Percentiles rank a stretch among this genome's conserved stretches.
Conservation (phyloP, 2,888 invertebrate genomes). For the Tanytarsus gracilentus region DNA sequence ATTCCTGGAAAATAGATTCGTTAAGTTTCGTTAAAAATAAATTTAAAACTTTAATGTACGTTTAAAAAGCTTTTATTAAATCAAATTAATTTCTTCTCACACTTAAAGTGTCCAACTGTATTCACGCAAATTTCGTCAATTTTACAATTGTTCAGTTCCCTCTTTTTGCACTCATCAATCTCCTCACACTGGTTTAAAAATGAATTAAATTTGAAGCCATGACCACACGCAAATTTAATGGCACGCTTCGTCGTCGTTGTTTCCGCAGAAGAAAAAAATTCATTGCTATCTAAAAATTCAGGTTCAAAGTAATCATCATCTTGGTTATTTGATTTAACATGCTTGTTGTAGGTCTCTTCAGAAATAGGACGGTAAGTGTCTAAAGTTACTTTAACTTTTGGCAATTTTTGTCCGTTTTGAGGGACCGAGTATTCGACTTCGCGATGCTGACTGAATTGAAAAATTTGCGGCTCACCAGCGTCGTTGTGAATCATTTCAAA, state of each 20-base stretch:
- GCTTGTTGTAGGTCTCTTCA: slow-evolving; percentile 2
- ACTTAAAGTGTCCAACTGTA: neutral
- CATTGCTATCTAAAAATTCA: neutral
- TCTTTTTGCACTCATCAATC: slow-evolving; percentile 4
- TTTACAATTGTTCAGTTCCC: neutral
- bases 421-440: slow-evolving; percentile 12
- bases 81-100: slow-evolving; percentile 5
- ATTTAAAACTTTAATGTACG: too few relatives aligned
- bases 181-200: slow-evolving; percentile 8
- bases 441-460: slow-evolving; percentile 11
- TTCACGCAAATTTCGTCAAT: slow-evolving; percentile 2
- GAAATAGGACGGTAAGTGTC: slow-evolving; percentile 25
- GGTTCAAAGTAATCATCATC: neutral
- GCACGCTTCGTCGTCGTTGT: neutral
- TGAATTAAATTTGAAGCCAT: slow-evolving; percentile 8
- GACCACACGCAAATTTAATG: too few relatives aligned
- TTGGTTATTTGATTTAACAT: neutral
- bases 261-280: neutral
- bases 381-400: slow-evolving; percentile 16
- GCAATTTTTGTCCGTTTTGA: neutral
- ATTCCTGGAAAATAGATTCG: too few relatives aligned
- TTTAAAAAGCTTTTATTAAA: too few relatives aligned
- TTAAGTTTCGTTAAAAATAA: too few relatives aligned
- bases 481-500: neutral
- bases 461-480: slow-evolving; percentile 3